These are phyloP conservation scores for Mimumesa dahlbomi DNA, from an alignment of 2,888 invertebrate species.

Conservation along the genomic window DNA sequence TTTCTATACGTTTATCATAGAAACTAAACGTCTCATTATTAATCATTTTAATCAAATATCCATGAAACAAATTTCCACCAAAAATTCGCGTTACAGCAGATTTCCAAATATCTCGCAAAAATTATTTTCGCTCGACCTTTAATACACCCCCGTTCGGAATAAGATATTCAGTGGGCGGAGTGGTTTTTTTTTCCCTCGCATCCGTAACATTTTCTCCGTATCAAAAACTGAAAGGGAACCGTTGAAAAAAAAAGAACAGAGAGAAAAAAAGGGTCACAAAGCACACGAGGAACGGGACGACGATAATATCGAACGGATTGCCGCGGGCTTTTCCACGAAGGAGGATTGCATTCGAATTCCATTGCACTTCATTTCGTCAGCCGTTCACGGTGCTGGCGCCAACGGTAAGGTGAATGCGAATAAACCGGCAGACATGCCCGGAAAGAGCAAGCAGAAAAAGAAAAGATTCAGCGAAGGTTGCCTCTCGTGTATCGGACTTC, in stretches of 20 bases:
- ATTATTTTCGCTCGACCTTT: too few relatives aligned
- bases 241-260: background rate
- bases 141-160: too few relatives aligned
- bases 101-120: too few relatives aligned
- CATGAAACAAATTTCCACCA: too few relatives aligned
- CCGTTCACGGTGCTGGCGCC: background rate
- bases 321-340: constrained; percentile 4
- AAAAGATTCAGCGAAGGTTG: background rate
- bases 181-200: too few relatives aligned
- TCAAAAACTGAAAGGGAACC: too few relatives aligned
- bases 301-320: constrained; percentile 21
- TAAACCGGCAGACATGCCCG: constrained; percentile 3
- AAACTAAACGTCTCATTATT: too few relatives aligned
- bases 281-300: constrained; percentile 7
- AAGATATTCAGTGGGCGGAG: too few relatives aligned
- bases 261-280: background rate
- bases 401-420: constrained; percentile 7
- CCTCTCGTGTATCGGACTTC: background rate
- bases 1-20: too few relatives aligned
- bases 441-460: constrained; percentile 7
- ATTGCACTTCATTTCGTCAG: constrained; percentile 12
- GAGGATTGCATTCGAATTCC: constrained; percentile 16
- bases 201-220: too few relatives aligned
- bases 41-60: too few relatives aligned
- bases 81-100: too few relatives aligned